phyloP scores from a whole-genome alignment of 2,113 vertebrate species.

The Corynorhinus townsendii region DNA sequence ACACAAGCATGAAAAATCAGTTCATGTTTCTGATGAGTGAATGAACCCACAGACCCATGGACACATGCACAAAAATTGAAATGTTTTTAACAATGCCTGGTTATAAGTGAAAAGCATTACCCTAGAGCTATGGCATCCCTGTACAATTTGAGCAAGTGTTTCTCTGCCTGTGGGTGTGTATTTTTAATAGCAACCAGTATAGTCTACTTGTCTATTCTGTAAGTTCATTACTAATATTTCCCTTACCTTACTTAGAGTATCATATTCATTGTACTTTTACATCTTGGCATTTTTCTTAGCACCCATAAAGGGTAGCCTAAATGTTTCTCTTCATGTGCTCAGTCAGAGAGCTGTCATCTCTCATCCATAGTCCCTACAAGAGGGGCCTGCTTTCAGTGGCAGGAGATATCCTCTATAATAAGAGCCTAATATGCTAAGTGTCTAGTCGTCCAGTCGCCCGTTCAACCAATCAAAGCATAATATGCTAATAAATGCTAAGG shows the following conservation, averaged over 20 bases:
- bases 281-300: slow-evolving; percentile 64
- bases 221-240: slow-evolving; percentile 53
- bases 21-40: not conserved
- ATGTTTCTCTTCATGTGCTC: slow-evolving; percentile 41
- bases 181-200: slow-evolving; percentile 59
- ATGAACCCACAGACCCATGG: not conserved
- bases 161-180: slow-evolving; percentile 11
- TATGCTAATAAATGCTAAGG: too few relatives aligned
- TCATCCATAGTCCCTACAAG: not conserved
- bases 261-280: slow-evolving; percentile 48
- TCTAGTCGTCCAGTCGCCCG: too few relatives aligned
- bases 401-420: not conserved
- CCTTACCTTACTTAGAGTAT: slow-evolving; percentile 53
- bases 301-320: slow-evolving; percentile 56
- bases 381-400: not conserved
- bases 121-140: not conserved
- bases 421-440: too few relatives aligned
- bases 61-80: not conserved
- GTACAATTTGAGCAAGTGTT: not conserved
- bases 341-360: slow-evolving; percentile 28
- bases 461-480: too few relatives aligned
- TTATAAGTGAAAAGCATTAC: slow-evolving; percentile 29
- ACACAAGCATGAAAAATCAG: not conserved
- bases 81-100: slow-evolving; percentile 4
- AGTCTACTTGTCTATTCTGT: slow-evolving; percentile 48